phyloP scores from a whole-genome alignment of 2,797 vertebrate species.

The Sandelia bainsii region DNA sequence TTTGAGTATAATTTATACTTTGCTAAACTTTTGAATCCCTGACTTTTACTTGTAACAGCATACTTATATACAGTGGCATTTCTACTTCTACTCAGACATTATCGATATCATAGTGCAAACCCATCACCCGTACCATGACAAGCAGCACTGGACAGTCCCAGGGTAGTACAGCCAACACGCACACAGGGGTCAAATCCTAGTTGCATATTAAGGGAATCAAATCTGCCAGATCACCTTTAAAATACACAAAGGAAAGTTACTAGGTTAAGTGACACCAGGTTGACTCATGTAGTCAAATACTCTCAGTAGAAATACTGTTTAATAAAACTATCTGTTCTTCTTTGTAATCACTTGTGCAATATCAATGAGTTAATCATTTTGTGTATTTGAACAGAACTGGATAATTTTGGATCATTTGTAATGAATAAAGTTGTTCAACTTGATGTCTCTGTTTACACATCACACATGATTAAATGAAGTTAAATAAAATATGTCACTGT shows the following conservation, averaged over 20 bases:
- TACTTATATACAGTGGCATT: too few relatives aligned
- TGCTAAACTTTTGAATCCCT: too few relatives aligned
- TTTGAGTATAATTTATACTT: too few relatives aligned
- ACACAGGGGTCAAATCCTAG: slow-evolving; percentile 41
- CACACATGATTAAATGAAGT: neutral
- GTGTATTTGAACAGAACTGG: neutral
- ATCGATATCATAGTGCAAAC: too few relatives aligned
- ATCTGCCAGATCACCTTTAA: slow-evolving; percentile 44
- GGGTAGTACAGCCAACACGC: slow-evolving; percentile 22
- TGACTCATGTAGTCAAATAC: slow-evolving; percentile 4
- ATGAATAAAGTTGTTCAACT: neutral
- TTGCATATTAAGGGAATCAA: slow-evolving; percentile 31
- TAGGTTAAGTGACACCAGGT: slow-evolving; percentile 39
- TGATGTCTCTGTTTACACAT: neutral
- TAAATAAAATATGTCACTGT: slow-evolving; percentile 8
- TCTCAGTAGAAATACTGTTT: neutral
- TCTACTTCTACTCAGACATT: too few relatives aligned
- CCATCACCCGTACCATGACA: neutral
- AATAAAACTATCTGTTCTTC: neutral
- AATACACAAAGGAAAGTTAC: slow-evolving; percentile 46
- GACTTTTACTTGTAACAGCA: too few relatives aligned
- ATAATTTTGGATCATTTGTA: neutral
- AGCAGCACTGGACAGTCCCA: slow-evolving; percentile 64
- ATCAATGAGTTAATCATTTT: neutral
- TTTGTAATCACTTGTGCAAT: neutral